These are phyloP conservation scores for Oncorhynchus nerka DNA, from an alignment of 2,113 vertebrate genomes.

Conservation along the genomic window DNA sequence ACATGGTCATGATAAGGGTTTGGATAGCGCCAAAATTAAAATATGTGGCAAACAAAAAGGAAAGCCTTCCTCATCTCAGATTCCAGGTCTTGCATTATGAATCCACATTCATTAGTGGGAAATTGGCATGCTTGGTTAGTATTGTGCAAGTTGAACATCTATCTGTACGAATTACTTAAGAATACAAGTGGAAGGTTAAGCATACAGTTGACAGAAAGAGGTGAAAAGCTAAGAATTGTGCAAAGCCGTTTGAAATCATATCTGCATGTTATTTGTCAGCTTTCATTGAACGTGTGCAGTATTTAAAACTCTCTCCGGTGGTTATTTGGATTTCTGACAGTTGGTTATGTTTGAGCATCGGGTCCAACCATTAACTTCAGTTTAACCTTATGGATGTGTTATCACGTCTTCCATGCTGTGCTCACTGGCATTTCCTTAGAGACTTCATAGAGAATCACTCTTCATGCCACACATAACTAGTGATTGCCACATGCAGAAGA, in stretches of 20 bases:
- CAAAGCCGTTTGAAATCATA: slow-evolving; percentile 34
- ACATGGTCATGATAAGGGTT: slow-evolving; percentile 26
- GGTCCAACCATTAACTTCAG: slow-evolving; percentile 11
- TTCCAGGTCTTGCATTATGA: slow-evolving; percentile 34
- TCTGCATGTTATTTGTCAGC: slow-evolving; percentile 26
- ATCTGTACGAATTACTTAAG: slow-evolving; percentile 13
- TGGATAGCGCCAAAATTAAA: slow-evolving; percentile 31
- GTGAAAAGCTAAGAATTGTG: slow-evolving; percentile 53
- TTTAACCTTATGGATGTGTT: slow-evolving; percentile 19
- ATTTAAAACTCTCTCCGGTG: slow-evolving; percentile 13
- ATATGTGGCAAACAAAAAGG: slow-evolving; percentile 17
- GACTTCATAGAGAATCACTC: not conserved
- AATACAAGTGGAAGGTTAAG: slow-evolving; percentile 14
- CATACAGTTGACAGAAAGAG: slow-evolving; percentile 41
- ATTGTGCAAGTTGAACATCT: slow-evolving; percentile 42
- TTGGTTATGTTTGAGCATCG: not conserved
- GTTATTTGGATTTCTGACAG: not conserved
- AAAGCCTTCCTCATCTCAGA: slow-evolving; percentile 16
- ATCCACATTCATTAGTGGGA: slow-evolving; percentile 32
- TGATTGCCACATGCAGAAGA: no score
- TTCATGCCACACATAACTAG: not conserved
- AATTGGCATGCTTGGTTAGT: slow-evolving; percentile 28
- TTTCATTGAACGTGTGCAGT: slow-evolving; percentile 3
- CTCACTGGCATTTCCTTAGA: slow-evolving; percentile 22
- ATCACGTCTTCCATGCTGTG: slow-evolving; percentile 3